Conservation (phyloP, 2,888 invertebrate genomes). For the Pachymerium ferrugineum region DNA sequence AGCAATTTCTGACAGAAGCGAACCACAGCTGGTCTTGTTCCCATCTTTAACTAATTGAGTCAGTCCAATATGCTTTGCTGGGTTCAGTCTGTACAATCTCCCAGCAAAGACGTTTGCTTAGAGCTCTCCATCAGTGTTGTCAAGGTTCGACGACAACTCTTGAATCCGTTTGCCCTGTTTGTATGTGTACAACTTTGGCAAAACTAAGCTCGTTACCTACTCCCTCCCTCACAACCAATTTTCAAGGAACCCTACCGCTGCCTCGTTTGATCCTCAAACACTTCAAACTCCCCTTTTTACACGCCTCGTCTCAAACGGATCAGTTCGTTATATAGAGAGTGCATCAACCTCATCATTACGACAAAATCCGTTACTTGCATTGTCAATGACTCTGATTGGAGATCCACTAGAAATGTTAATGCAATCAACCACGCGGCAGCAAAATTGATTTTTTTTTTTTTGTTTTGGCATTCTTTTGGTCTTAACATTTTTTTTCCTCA, state of each 20-base stretch:
- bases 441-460: too few species aligned
- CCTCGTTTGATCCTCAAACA: conserved; percentile 17
- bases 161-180: background rate
- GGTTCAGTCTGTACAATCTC: too few species aligned
- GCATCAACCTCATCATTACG: too few species aligned
- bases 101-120: too few species aligned
- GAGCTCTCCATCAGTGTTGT: background rate
- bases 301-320: background rate
- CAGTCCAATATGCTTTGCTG: too few species aligned
- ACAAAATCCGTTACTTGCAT: too few species aligned
- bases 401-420: too few species aligned
- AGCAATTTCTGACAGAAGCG: background rate
- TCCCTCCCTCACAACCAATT: background rate
- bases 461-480: too few species aligned
- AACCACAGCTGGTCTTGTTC: background rate
- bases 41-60: conserved; percentile 17
- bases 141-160: background rate
- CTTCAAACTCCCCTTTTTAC: background rate
- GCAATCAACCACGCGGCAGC: too few species aligned
- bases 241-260: background rate
- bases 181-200: too few species aligned
- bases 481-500: too few species aligned
- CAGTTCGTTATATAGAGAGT: background rate
- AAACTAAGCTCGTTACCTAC: conserved; percentile 2
- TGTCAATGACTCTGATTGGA: too few species aligned